Evolutionary conservation across 2,113 vertebrate species (phyloP), one percentile per base, ranked within the genome.

Genomic region (Tachysurus vachellii): DNA sequence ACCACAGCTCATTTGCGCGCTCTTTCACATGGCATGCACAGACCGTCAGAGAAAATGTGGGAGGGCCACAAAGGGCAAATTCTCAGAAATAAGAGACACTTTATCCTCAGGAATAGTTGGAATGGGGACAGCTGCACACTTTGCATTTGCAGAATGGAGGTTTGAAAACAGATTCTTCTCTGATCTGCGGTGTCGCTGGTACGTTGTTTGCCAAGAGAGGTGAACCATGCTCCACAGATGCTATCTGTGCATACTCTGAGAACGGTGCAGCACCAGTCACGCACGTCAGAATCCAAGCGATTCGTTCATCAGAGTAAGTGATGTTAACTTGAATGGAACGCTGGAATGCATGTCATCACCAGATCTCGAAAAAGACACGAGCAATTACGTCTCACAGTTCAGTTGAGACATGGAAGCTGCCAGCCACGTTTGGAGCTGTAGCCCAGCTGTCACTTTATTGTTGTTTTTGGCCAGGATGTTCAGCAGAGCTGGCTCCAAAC

Each of bases 381-480:
- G 68, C 68, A 61, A 5, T 16, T 21, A 53, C 26, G 19, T 62
- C 57, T 57, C 50, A 12, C 28, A 31, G 66, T 19, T 1, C 14
- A 47, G 76, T 86, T 31, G n/a, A 61, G 79, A 61, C 54, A 61
- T 23, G 42, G 54, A 8, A 79, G 44, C 56, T 87, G 80, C 44
- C 80, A 76, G 56, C 54, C 13, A 26, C 23, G 13, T 54, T 76
- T 54, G 71, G 42, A 42, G 7, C 36, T 76, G 9, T 36, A 19
- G 50, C 31, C 53, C 82, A 84, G 75, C 66, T 84, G 42, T 85
- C 68, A 77, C 47, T 28, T 83, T 85, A 64, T 77, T 82, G 77
- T 81, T 87, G 31, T 81, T 87, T 79, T 85, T 87, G 80, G 86
- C 80, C n/a, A 42, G 62, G 75, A 61, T 73, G 79, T 85, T 66